Base-by-base conservation (phyloP, 2,113 vertebrate genomes). In the Fregata magnificens region DNA sequence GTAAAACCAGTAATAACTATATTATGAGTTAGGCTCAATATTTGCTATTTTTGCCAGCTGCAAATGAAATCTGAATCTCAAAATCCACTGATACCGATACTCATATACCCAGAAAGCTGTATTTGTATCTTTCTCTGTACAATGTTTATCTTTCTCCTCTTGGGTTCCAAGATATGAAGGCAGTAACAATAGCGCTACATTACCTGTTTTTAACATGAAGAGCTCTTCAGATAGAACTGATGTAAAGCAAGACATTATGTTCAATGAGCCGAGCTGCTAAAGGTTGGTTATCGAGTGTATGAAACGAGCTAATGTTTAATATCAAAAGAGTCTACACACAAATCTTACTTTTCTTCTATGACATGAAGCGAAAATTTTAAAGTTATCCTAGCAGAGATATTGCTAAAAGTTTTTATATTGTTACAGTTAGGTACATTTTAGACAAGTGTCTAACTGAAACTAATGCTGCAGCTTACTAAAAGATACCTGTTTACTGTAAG, bases 181-280 rank as follows among this genome's bases (percentile, higher is more conserved):
- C 44, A 47, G 32, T 16, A 62, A 20, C 24, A 22, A 0, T 5
- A 42, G 38, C 3, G 0, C 21, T 72, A 2, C 2, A 0, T 59
- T 21, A n/a, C 20, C 17, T 56, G 17, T 5, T 93, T 80, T 69
- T 67, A 44, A 22, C 16, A 18, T 9, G 11, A 45, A 47, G 58
- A 63, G 40, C 40, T 89, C 63, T 65, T 88, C 44, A 36, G 28
- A 6, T 13, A 7, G 49, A 55, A 20, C 19, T 22, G n/a, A 2
- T 40, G 10, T 71, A 71, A 86, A 67, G 56, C 24, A 26, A 45
- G 50, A 13, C 12, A 4, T 70, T 15, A 5, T 2, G 7, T 44
- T 55, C n/a, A 19, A 34, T 52, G 4, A 76, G 28, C 36, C 74
- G 59, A 66, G 42, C 76, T 93, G 24, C 56, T 36, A 6, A 67